Evolutionary conservation across 2,797 vertebrate genomes (phyloP).

Genomic region (Enteromius fasciolatus): DNA sequence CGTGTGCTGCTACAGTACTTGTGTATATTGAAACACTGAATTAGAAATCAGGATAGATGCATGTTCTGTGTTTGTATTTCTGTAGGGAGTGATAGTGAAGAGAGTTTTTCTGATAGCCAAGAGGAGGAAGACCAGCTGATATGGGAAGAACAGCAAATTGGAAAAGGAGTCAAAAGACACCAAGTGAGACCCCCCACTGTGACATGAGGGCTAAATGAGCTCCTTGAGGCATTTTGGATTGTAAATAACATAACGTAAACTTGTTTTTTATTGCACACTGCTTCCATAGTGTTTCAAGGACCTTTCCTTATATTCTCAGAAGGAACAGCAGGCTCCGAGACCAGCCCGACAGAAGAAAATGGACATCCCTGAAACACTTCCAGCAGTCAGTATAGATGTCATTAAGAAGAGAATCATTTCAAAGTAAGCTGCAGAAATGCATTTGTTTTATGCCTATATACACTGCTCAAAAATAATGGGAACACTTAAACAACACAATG

Average conservation of each 20-base stretch:
- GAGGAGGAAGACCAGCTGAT: constrained; percentile 81
- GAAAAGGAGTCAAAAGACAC: constrained; percentile 83
- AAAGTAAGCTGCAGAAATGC: constrained; percentile 74
- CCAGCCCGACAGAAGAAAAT: constrained; percentile 69
- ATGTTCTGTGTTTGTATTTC: constrained; percentile 36
- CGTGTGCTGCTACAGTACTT: neutral
- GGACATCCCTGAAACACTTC: constrained; percentile 76
- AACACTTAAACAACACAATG: too few relatives aligned
- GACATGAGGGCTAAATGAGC: neutral
- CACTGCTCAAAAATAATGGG: neutral
- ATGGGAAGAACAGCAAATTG: constrained; percentile 94
- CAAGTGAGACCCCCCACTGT: constrained; percentile 67
- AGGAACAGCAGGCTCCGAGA: constrained; percentile 9
- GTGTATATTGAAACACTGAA: neutral
- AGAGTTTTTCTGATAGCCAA: constrained; percentile 70
- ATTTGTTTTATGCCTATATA: neutral
- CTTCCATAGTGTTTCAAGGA: constrained; percentile 16
- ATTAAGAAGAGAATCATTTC: constrained; percentile 85
- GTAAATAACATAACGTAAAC: neutral
- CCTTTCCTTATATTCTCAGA: constrained; percentile 38
- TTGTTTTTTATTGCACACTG: neutral
- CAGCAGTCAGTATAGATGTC: constrained; percentile 78
- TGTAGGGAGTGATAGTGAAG: constrained; percentile 71
- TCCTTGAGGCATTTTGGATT: neutral
- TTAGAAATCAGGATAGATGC: neutral